These are phyloP conservation scores for Saxidomus purpurata DNA, from an alignment of 1,140 invertebrate species.

Conservation along the genomic window DNA sequence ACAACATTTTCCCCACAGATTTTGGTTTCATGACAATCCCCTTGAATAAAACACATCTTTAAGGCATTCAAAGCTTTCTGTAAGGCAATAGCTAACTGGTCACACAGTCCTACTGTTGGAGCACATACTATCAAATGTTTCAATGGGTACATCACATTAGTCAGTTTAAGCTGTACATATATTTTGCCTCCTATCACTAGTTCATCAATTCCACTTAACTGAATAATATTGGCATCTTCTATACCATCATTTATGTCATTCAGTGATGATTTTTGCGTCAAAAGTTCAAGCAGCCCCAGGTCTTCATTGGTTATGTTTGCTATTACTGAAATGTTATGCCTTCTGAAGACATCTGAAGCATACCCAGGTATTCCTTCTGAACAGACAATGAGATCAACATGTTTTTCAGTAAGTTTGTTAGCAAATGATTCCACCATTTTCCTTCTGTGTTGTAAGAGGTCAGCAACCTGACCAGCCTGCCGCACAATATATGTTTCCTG, in stretches of 20 bases:
- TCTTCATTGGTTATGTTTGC: constrained; percentile 9
- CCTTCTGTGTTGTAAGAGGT: not conserved
- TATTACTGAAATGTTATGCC: constrained; percentile 3
- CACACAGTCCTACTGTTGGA: constrained; percentile 30
- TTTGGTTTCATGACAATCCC: not conserved
- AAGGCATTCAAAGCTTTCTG: constrained; percentile 39
- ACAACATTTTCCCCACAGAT: no score
- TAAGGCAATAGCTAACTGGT: constrained; percentile 26
- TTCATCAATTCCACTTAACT: not conserved
- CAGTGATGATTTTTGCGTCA: not conserved
- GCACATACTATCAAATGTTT: constrained; percentile 54
- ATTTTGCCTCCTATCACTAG: constrained; percentile 36
- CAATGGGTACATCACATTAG: not conserved
- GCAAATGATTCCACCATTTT: constrained; percentile 45
- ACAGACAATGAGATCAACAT: constrained; percentile 31
- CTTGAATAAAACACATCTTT: constrained; percentile 17
- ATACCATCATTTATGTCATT: constrained; percentile 16
- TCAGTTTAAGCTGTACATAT: constrained; percentile 10
- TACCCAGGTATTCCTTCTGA: not conserved
- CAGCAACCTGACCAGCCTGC: not conserved
- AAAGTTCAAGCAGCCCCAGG: constrained; percentile 21
- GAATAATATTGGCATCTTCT: not conserved
- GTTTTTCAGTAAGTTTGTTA: not conserved
- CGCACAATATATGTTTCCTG: not conserved
- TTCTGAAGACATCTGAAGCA: constrained; percentile 32